A percentile compares a stretch with the other conserved stretches of the same genome.
These are phyloP conservation scores for Columba livia DNA, from an alignment of 2,113 vertebrate species.

Conservation along the genomic window DNA sequence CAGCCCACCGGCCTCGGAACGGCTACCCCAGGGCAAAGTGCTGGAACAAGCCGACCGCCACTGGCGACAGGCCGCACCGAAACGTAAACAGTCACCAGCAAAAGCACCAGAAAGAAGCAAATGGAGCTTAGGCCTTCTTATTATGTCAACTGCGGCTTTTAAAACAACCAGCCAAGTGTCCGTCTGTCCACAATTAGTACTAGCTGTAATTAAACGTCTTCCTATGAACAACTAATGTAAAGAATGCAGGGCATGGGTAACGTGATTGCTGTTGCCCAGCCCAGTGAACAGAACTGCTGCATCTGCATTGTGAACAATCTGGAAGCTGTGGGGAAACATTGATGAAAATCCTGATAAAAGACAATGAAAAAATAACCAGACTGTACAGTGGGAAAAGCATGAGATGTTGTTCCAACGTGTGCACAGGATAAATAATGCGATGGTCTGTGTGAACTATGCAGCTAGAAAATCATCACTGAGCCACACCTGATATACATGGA, in stretches of 20 bases:
- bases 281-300: slow-evolving; percentile 49
- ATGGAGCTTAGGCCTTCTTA: not conserved
- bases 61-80: not conserved
- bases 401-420: slow-evolving; percentile 1
- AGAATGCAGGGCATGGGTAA: slow-evolving; percentile 34
- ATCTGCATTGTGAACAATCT: slow-evolving; percentile 57
- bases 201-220: slow-evolving; percentile 13
- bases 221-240: slow-evolving; percentile 38
- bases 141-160: not conserved
- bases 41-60: not conserved
- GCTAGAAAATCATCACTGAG: not conserved
- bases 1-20: not conserved
- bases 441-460: not conserved
- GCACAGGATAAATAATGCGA: not conserved
- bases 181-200: not conserved
- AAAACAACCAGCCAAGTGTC: not conserved
- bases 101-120: not conserved
- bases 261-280: slow-evolving; percentile 26
- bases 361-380: slow-evolving; percentile 51
- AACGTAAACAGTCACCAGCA: not conserved
- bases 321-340: slow-evolving; percentile 48
- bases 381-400: slow-evolving; percentile 17
- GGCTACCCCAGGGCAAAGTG: not conserved
- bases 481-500: not conserved
- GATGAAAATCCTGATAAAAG: slow-evolving; percentile 62